Percentiles rank a stretch among this genome's conserved stretches.
Evolutionary conservation across 2,797 vertebrate genomes (phyloP).

Genomic region (Sebastes iracundus): DNA sequence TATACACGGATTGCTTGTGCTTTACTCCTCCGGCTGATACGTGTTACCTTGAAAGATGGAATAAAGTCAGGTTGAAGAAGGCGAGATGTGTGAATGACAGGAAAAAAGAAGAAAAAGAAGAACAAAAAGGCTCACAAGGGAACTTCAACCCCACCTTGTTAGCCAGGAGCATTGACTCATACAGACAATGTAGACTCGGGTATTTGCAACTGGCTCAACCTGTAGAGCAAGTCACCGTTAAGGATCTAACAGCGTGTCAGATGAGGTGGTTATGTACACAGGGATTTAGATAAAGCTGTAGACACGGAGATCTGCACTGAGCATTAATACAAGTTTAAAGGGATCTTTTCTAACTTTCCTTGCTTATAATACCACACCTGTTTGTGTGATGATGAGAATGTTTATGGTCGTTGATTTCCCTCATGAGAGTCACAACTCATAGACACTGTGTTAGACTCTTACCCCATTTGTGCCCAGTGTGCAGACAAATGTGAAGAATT

Average conservation of each 20-base stretch:
- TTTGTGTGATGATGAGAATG: neutral
- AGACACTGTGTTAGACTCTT: neutral
- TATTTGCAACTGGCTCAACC: conserved; percentile 41
- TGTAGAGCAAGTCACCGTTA: conserved; percentile 20
- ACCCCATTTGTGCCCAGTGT: neutral
- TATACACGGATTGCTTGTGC: neutral
- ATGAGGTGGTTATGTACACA: neutral
- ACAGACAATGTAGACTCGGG: neutral
- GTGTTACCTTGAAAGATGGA: conserved; percentile 23
- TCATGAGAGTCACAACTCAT: neutral
- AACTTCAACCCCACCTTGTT: conserved; percentile 14
- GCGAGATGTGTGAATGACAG: neutral
- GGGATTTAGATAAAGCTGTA: neutral
- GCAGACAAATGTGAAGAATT: no score
- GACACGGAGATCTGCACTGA: neutral
- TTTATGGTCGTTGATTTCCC: neutral
- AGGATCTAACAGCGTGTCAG: neutral
- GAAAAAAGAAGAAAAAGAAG: neutral
- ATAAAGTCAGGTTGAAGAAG: conserved; percentile 6
- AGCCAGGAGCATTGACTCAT: conserved; percentile 23
- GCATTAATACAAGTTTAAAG: neutral
- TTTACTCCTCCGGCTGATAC: conserved; percentile 11
- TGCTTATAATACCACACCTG: neutral
- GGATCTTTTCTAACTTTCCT: neutral
- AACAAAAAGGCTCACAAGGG: neutral